Conservation (phyloP, 2,888 invertebrate species). For the Drosophila pegasa region DNA sequence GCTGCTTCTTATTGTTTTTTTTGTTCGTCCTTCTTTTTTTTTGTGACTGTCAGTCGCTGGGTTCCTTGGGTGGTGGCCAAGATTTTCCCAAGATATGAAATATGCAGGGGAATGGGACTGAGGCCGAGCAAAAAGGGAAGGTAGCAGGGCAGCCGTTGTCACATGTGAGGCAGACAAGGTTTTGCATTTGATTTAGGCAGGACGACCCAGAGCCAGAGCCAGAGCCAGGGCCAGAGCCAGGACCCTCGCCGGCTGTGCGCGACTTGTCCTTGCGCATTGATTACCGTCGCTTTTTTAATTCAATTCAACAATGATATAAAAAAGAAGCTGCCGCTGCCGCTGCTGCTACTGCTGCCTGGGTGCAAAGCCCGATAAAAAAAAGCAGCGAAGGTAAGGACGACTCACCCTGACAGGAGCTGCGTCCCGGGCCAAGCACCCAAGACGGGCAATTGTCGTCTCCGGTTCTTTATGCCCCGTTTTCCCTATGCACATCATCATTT, state of each 20-base stretch:
- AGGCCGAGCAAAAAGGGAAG: constrained; percentile 8
- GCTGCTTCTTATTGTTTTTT: constrained; percentile 65
- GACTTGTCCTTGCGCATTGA: constrained; percentile 72
- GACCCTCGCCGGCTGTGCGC: constrained; percentile 63
- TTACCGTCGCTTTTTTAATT: constrained; percentile 79
- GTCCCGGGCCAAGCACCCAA: constrained; percentile 33
- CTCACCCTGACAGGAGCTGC: constrained; percentile 48
- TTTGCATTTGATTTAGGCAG: constrained; percentile 66
- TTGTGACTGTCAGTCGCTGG: constrained; percentile 56
- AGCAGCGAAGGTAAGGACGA: constrained; percentile 32
- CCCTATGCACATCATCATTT: constrained; percentile 26
- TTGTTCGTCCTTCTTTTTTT: constrained; percentile 40
- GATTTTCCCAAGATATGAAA: constrained; percentile 83
- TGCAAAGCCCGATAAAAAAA: constrained; percentile 43
- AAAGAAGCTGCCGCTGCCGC: constrained; percentile 31
- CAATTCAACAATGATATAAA: constrained; percentile 75
- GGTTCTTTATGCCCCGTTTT: constrained; percentile 41
- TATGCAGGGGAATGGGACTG: constrained; percentile 44
- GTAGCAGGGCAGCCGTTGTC: constrained; percentile 60
- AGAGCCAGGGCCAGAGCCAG: constrained; percentile 48
- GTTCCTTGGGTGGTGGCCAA: constrained; percentile 78
- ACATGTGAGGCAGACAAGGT: constrained; percentile 73
- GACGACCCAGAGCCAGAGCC: constrained; percentile 46
- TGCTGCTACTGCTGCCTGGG: constrained; percentile 14
- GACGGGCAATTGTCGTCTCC: constrained; percentile 72